Evolutionary conservation across 2,888 invertebrate species (phyloP).

Genomic region (Yponomeuta cagnagella): DNA sequence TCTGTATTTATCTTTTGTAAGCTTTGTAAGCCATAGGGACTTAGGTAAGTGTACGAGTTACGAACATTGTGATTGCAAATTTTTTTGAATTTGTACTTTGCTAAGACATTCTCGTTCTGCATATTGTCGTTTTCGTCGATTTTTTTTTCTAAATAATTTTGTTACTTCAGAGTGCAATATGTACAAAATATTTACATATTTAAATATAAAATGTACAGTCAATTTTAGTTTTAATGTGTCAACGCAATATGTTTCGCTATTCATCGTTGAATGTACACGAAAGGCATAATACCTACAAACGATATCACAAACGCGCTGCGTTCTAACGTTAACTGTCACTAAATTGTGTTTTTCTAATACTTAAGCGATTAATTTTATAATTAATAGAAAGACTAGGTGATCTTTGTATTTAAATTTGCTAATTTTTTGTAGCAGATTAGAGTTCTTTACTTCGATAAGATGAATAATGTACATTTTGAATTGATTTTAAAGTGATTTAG

Average conservation of each 20-base stretch:
- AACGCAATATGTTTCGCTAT: slow-evolving; percentile 67
- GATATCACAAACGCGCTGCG: slow-evolving; percentile 60
- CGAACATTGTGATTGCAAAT: slow-evolving; percentile 71
- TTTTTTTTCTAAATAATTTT: slow-evolving; percentile 60
- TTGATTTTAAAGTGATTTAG: slow-evolving; percentile 75
- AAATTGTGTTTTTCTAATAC: slow-evolving; percentile 68
- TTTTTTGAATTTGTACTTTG: slow-evolving; percentile 62
- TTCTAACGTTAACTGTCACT: slow-evolving; percentile 44
- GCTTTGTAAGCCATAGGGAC: slow-evolving; percentile 73
- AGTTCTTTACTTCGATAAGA: slow-evolving; percentile 70
- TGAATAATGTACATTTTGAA: slow-evolving; percentile 74
- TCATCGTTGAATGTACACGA: slow-evolving; percentile 64
- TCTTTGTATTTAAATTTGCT: slow-evolving; percentile 74
- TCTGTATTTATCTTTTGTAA: slow-evolving; percentile 74
- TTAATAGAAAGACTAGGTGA: slow-evolving; percentile 63
- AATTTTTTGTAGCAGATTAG: slow-evolving; percentile 75
- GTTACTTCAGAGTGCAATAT: slow-evolving; percentile 82
- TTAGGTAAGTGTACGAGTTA: slow-evolving; percentile 68
- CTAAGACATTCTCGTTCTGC: slow-evolving; percentile 57
- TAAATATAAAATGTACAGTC: slow-evolving; percentile 73
- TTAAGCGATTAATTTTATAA: slow-evolving; percentile 72
- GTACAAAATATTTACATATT: slow-evolving; percentile 80
- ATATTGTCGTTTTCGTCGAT: slow-evolving; percentile 64
- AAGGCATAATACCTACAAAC: slow-evolving; percentile 57
- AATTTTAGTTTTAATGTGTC: slow-evolving; percentile 73